Evolutionary conservation across 23 tunicate species (phyloP).

Genomic region (Trididemnum nubilum): DNA sequence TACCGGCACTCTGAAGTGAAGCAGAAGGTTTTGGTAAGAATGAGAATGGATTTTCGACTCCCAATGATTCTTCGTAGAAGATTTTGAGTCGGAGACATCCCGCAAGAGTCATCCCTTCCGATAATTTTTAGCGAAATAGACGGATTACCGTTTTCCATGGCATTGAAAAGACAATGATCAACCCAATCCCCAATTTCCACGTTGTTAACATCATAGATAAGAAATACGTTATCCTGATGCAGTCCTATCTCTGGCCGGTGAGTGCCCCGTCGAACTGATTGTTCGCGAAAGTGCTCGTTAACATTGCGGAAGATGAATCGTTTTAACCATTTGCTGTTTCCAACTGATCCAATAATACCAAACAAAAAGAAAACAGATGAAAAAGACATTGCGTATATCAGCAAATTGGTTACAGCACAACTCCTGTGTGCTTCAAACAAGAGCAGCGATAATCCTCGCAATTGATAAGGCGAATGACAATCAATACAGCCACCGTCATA

Average conservation of each 20-base stretch:
- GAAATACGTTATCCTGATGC: neutral
- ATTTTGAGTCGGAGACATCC: neutral
- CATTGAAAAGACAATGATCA: neutral
- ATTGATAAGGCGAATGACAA: neutral
- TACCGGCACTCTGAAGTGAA: neutral
- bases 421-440: neutral
- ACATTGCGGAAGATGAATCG: neutral
- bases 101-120: neutral
- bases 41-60: neutral
- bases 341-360: neutral
- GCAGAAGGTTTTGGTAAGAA: neutral
- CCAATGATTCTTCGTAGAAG: neutral
- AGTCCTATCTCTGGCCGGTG: neutral
- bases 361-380: neutral
- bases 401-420: neutral
- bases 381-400: too few relatives aligned
- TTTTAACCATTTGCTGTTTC: neutral
- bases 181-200: constrained; percentile 9
- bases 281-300: neutral
- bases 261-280: neutral
- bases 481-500: neutral
- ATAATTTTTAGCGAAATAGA: neutral
- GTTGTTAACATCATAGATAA: neutral
- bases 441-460: neutral
- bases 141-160: neutral